These are phyloP conservation scores for Halictus ligatus DNA, from an alignment of 2,888 invertebrate species.

Conservation along the genomic window DNA sequence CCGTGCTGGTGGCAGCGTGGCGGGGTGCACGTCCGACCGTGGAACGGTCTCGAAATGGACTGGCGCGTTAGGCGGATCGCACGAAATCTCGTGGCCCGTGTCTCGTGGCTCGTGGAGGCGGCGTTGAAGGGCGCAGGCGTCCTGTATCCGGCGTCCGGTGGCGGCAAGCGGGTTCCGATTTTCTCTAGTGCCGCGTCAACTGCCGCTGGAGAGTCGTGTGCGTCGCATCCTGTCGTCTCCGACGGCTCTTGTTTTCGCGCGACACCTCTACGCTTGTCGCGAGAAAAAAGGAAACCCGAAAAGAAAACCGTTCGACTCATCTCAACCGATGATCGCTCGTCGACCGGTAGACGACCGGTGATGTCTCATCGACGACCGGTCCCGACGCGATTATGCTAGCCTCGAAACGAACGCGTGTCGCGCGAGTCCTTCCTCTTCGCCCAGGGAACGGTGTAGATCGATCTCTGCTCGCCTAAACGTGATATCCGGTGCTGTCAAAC, in stretches of 20 bases:
- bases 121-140: slow-evolving; percentile 77
- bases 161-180: slow-evolving; percentile 76
- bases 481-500: neutral
- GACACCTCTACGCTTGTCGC: slow-evolving; percentile 28
- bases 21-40: slow-evolving; percentile 20
- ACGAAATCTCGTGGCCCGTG: slow-evolving; percentile 61
- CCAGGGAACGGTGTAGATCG: neutral
- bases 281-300: neutral
- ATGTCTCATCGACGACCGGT: neutral
- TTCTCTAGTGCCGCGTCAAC: slow-evolving; percentile 81
- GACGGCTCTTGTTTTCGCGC: slow-evolving; percentile 48
- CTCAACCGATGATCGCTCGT: neutral
- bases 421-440: neutral
- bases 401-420: neutral
- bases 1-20: neutral
- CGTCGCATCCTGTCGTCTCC: slow-evolving; percentile 55
- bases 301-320: neutral
- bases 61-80: slow-evolving; percentile 55
- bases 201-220: slow-evolving; percentile 77
- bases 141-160: slow-evolving; percentile 73
- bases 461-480: neutral
- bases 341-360: neutral
- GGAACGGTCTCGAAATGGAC: slow-evolving; percentile 44
- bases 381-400: neutral
- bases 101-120: slow-evolving; percentile 61